Base-by-base conservation (phyloP, 1,140 invertebrate species). In the Steinernema feltiae region DNA sequence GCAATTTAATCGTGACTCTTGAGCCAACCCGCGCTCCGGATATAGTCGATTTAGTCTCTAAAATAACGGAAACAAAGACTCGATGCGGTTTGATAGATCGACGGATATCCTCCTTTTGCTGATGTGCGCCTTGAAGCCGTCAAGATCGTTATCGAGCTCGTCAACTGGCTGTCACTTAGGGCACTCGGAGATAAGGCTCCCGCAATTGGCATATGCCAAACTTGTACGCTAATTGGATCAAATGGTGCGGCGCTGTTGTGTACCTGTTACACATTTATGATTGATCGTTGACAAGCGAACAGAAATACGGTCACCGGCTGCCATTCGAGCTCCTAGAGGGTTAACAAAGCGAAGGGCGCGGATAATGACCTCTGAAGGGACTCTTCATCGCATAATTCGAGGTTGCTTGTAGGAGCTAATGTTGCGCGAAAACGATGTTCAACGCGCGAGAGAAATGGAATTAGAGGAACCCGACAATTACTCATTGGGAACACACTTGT, bases 381-480 rank as follows among this genome's bases (percentile, higher is more conserved):
- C 53, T 63, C 53, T 63, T 63, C 53, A 63, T 63, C 53, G 24
- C 53, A 15, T 63, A 63, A 63, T 63, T 63, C 53, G 53, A 27
- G 53, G 53, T 63, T 63, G 15, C 53, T 27, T 41, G 7, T 18
- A 41, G 18, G 53, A 27, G 53, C 53, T 63, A 27, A 63, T 63
- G 53, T 63, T 63, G 53, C 53, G 53, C 53, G 53, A 63, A 63
- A 63, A 63, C 53, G 53, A 63, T 63, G 53, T 63, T n/a, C n/a
- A n/a, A n/a, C n/a, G 53, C 24, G 53, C 53, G 53, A 63, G n/a
- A n/a, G 15, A 63, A 63, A 63, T 63, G 53, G 12, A 63, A 63
- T 63, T 63, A 63, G 12, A 3, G 12, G 24, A 27, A 63, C 7
- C 53, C 53, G 53, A 21, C 53, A 63, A 63, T 63, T 63, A 63